A percentile compares a stretch with the other conserved stretches of the same genome.
phyloP scores from a whole-genome alignment of 1,140 invertebrate genomes.

The Cepaea nemoralis region DNA sequence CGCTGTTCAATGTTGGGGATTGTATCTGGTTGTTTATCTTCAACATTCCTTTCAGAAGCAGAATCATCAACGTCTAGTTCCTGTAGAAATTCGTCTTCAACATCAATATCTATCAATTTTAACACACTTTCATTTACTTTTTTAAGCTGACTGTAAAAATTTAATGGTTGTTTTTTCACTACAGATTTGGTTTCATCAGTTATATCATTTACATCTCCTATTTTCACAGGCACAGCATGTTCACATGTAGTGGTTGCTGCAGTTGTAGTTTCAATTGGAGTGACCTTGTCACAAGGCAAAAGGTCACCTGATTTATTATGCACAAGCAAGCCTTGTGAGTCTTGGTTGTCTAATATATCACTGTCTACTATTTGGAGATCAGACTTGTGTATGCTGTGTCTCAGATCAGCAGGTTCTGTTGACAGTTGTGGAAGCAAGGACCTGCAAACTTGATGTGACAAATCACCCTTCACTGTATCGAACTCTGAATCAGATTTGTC shows the following conservation, averaged over 20 bases:
- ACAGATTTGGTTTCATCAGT: background rate
- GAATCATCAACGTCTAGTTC: background rate
- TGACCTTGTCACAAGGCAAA: too few species aligned
- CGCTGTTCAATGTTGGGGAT: background rate
- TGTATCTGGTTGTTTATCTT: background rate
- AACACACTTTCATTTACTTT: conserved; percentile 32
- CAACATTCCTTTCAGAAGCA: background rate
- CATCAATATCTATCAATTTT: conserved; percentile 32
- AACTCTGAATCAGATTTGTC: conserved; percentile 18
- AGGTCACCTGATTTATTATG: too few species aligned
- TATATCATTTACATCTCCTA: background rate
- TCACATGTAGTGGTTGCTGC: too few species aligned
- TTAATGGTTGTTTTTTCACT: background rate
- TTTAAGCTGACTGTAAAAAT: conserved; percentile 5
- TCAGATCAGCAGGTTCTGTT: background rate
- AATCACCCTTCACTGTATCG: background rate
- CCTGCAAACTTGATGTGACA: background rate
- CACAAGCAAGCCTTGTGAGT: too few species aligned
- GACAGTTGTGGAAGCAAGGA: background rate
- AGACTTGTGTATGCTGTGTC: background rate
- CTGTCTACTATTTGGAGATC: background rate
- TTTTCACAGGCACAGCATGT: background rate
- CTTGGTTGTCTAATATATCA: background rate
- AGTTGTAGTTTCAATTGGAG: too few species aligned
- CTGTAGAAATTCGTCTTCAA: conserved; percentile 9